phyloP scores from a whole-genome alignment of 2,797 vertebrate species.

The Sus cebifrons region DNA sequence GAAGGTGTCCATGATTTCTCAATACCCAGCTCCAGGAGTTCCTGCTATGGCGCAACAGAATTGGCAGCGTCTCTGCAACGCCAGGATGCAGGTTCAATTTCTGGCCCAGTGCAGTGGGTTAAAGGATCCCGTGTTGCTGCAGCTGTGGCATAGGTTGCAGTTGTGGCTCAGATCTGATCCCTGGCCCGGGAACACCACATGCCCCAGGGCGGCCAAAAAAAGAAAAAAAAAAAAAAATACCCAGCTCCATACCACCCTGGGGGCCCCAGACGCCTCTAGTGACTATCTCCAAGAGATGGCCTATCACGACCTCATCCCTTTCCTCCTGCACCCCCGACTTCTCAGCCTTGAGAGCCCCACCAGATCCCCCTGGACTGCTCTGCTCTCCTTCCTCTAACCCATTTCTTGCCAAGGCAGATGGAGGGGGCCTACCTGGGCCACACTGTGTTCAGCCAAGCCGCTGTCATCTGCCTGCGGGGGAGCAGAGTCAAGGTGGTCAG shows the following conservation, averaged over 20 bases:
- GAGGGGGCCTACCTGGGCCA: constrained; percentile 91
- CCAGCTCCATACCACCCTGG: neutral
- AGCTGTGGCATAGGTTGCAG: no score
- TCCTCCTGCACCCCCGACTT: neutral
- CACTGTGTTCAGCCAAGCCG: constrained; percentile 93
- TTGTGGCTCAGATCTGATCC: no score
- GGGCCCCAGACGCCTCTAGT: neutral
- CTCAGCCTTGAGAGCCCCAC: neutral
- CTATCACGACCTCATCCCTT: neutral
- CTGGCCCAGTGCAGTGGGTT: no score
- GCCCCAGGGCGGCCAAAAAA: no score
- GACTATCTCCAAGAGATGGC: neutral
- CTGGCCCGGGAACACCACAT: no score
- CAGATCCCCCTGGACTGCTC: neutral
- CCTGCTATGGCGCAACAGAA: no score
- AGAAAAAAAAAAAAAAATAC: no score
- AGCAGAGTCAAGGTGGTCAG: constrained; percentile 62
- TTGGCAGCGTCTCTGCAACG: no score
- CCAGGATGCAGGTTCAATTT: no score
- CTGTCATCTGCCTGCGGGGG: constrained; percentile 91
- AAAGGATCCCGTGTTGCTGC: no score
- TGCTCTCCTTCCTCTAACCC: neutral
- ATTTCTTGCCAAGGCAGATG: neutral
- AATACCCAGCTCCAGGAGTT: neutral
- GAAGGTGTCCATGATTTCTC: accelerated